A percentile compares a stretch with the other conserved stretches of the same genome.
Conservation (phyloP, 2,113 vertebrate species). For the Meles meles region DNA sequence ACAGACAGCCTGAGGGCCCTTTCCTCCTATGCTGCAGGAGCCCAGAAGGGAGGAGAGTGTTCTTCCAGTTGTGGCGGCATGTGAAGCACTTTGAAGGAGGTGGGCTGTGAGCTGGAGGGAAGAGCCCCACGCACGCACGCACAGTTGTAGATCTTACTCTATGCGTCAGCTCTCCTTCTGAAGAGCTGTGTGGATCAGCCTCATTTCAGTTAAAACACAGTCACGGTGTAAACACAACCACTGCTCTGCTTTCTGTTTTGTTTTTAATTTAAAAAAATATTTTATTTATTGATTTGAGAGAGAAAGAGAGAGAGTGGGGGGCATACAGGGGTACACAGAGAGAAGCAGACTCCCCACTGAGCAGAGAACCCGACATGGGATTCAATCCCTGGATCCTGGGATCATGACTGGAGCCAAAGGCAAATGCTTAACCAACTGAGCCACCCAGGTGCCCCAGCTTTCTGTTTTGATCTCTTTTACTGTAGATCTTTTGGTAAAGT, state of each 20-base stretch:
- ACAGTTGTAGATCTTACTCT: rapidly evolving
- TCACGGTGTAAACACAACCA: not conserved
- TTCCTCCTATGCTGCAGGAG: rapidly evolving
- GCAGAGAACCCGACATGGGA: no score
- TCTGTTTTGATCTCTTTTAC: not conserved
- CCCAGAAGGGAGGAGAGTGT: not conserved
- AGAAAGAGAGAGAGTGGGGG: no score
- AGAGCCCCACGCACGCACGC: not conserved
- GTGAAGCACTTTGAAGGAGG: not conserved
- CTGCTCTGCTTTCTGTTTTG: not conserved
- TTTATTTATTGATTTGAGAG: no score
- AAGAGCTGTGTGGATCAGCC: not conserved
- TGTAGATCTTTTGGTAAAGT: not conserved
- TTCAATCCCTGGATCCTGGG: no score
- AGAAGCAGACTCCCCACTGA: no score
- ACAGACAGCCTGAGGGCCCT: not conserved
- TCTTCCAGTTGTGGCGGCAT: not conserved
- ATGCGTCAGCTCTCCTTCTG: not conserved
- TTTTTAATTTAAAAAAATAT: not conserved
- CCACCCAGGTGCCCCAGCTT: not conserved
- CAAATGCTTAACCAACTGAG: no score
- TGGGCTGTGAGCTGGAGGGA: not conserved
- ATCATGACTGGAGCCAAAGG: no score
- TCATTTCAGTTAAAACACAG: not conserved
- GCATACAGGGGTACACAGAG: no score